Percentiles rank a stretch among this genome's conserved stretches.
Conservation (phyloP, 2,113 vertebrate species). For the Anolis carolinensis region DNA sequence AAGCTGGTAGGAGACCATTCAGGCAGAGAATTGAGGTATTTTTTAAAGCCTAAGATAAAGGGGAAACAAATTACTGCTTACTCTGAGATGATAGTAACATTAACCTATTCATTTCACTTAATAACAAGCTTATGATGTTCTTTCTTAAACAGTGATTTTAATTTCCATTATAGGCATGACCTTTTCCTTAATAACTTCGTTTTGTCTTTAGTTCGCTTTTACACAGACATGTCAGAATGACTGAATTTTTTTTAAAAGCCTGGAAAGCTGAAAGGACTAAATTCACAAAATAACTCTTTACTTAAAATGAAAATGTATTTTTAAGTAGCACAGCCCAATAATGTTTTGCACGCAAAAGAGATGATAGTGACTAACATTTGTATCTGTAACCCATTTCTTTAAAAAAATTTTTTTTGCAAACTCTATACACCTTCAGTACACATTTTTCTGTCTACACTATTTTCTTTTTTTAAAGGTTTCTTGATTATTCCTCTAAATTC, state of each 20-base stretch:
- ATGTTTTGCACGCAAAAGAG: neutral
- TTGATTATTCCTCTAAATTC: neutral
- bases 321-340: neutral
- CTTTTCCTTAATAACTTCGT: slow-evolving; percentile 1
- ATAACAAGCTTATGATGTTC: neutral
- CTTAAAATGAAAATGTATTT: slow-evolving; percentile 23
- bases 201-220: slow-evolving; percentile 7
- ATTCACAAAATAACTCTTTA: neutral
- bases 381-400: neutral
- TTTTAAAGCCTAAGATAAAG: slow-evolving; percentile 1
- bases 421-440: neutral
- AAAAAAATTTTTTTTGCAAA: neutral
- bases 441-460: neutral
- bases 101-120: slow-evolving; percentile 5
- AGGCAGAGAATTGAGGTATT: neutral
- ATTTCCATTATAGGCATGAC: slow-evolving; percentile 24
- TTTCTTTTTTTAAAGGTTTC: neutral
- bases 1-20: slow-evolving; percentile 1
- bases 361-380: neutral
- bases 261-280: slow-evolving; percentile 20
- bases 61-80: neutral
- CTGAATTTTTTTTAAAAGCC: slow-evolving; percentile 1
- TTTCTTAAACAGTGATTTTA: slow-evolving; percentile 47
- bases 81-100: neutral
- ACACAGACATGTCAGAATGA: neutral